A percentile compares a stretch with the other conserved stretches of the same genome.
These are phyloP conservation scores for Phengaris alcon DNA, from an alignment of 2,888 invertebrate species.

Conservation along the genomic window DNA sequence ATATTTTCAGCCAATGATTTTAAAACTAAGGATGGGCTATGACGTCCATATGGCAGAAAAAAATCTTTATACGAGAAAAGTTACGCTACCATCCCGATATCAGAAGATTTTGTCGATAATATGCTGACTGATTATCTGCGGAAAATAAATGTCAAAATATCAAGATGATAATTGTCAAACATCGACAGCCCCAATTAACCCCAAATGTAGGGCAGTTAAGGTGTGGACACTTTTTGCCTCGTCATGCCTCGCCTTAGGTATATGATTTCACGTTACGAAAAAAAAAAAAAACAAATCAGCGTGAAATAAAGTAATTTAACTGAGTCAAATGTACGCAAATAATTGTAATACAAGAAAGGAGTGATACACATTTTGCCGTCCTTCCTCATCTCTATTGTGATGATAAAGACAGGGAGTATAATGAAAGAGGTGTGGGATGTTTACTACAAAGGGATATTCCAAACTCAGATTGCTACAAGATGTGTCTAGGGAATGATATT, in stretches of 20 bases:
- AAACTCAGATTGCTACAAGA: slow-evolving; percentile 65
- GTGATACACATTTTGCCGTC: slow-evolving; percentile 46
- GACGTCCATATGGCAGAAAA: too few relatives aligned
- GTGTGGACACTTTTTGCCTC: too few relatives aligned
- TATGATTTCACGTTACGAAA: background rate
- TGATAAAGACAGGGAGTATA: slow-evolving; percentile 53
- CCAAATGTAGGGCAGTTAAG: too few relatives aligned
- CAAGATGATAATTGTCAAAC: too few relatives aligned
- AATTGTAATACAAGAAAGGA: slow-evolving; percentile 50
- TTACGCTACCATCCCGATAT: too few relatives aligned
- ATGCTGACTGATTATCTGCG: too few relatives aligned
- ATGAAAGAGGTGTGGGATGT: slow-evolving; percentile 45
- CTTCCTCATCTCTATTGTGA: slow-evolving; percentile 45
- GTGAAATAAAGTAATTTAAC: background rate
- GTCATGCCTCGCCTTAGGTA: background rate
- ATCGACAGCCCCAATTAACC: too few relatives aligned
- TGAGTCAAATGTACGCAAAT: slow-evolving; percentile 39
- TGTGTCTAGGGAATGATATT: slow-evolving; percentile 62
- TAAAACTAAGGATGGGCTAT: too few relatives aligned
- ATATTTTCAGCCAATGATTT: too few relatives aligned
- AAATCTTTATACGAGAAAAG: too few relatives aligned
- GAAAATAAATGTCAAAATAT: too few relatives aligned
- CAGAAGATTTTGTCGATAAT: too few relatives aligned
- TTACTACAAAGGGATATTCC: slow-evolving; percentile 63
- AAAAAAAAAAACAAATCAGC: background rate